Conservation (phyloP, 2,888 invertebrate genomes). For the Hecatera dysodea region DNA sequence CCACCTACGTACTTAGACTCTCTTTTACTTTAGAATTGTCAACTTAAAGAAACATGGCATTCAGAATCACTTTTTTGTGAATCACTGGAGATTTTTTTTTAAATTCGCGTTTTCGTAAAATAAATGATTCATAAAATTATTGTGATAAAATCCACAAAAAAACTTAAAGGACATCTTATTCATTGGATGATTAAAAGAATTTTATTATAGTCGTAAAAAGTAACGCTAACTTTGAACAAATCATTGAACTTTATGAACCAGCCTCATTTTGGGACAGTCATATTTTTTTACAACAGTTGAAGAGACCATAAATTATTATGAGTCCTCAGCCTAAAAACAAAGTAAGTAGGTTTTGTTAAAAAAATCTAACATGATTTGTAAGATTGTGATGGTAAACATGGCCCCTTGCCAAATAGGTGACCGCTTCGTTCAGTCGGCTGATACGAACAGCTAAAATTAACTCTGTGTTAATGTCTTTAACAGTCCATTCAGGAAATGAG, state of each 20-base stretch:
- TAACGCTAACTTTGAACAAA: not conserved
- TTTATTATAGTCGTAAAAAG: constrained; percentile 26
- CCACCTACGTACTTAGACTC: too few relatives aligned
- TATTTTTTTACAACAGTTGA: constrained; percentile 25
- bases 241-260: not conserved
- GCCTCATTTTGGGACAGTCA: constrained; percentile 16
- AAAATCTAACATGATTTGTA: constrained; percentile 51
- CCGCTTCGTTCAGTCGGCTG: constrained; percentile 32
- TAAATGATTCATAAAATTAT: constrained; percentile 6
- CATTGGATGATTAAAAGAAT: constrained; percentile 1
- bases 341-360: constrained; percentile 50
- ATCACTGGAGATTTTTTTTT: not conserved
- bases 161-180: constrained; percentile 9
- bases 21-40: too few relatives aligned
- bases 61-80: not conserved
- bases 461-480: constrained; percentile 50
- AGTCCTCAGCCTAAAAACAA: constrained; percentile 44
- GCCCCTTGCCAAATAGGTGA: constrained; percentile 63
- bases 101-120: not conserved
- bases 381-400: constrained; percentile 61
- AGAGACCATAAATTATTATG: constrained; percentile 53
- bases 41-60: not conserved
- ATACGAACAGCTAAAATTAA: constrained; percentile 46
- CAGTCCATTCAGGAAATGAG: constrained; percentile 50
- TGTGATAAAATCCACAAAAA: constrained; percentile 16